Base-by-base conservation (phyloP, 2,888 invertebrate species). In the Polymixis lichenea region DNA sequence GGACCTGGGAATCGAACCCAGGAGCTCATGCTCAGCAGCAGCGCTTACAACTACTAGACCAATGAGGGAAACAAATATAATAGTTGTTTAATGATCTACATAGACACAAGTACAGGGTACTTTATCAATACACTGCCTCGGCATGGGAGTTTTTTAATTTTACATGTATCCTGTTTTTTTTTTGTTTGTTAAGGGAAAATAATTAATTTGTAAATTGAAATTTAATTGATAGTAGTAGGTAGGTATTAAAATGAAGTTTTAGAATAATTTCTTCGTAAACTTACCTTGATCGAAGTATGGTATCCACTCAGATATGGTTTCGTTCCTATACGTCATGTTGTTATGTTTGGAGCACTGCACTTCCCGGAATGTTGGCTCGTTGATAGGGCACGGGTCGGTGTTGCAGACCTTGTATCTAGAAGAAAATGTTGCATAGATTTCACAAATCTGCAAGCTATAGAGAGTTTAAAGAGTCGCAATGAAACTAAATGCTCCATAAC, bases 331-430 rank as follows among this genome's bases (percentile, higher is more conserved):
- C 0, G 97, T 97, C 84, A 97, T 96, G 85, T 97, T 97, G 93
- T 98, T 97, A 92, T 97, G 98, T 83, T 97, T 97, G 1, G 98
- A 94, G 91, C 99, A 99, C 91, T 99, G 99, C 49, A 97, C 95
- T 25, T 98, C 98, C 87, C 98, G 97, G 93, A 98, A 98, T 72
- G 98, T 97, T 19, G 98, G 97, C 81, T 97, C 97, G 75, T 97
- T 97, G 84, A 97, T 97, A 7, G 98, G 97, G 91, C 99, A 99
- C 2, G 97, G 94, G 55, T 98, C 97, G 13, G 97, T 98, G 91
- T 98, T 98, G 95, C 99, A 99, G 81, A 98, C 98, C 92, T 98
- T 97, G 94, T 98, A 98, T 83, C 98, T 95, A 93, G 82, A 89
- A 93, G 82, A 89, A 93, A 78, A 64, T 68, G 38, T 69, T 72